Evolutionary conservation across 2,797 vertebrate genomes (phyloP).

Genomic region (Helicolenus hilgendorfi): DNA sequence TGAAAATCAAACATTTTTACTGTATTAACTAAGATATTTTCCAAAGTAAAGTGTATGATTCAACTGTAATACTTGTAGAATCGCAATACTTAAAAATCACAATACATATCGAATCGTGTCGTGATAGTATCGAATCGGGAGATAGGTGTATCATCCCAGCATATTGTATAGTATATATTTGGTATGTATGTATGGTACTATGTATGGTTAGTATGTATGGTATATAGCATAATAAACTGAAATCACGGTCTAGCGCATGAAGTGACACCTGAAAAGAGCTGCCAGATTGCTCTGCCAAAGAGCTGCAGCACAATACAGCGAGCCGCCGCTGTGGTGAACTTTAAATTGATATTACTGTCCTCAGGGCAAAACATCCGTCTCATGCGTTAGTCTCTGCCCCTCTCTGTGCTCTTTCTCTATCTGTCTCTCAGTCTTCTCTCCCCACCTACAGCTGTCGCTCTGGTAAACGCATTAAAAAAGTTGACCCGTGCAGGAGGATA

Average conservation of each 20-base stretch:
- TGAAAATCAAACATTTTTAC: too few species aligned
- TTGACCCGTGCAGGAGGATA: constrained; percentile 51
- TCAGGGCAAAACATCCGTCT: constrained; percentile 54
- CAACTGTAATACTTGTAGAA: too few species aligned
- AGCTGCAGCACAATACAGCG: constrained; percentile 31
- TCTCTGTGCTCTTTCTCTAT: neutral
- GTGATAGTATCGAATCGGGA: too few species aligned
- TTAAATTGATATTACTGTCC: constrained; percentile 71
- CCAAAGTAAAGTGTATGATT: too few species aligned
- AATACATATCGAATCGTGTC: too few species aligned
- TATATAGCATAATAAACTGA: constrained; percentile 1
- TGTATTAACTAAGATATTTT: too few species aligned
- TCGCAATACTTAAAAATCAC: too few species aligned
- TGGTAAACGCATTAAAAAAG: constrained; percentile 34
- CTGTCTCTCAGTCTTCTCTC: neutral
- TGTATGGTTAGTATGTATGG: too few species aligned
- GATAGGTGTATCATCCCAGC: too few species aligned
- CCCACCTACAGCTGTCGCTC: constrained; percentile 41
- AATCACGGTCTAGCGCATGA: neutral
- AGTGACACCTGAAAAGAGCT: constrained; percentile 23
- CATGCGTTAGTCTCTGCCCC: constrained; percentile 18
- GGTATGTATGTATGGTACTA: too few species aligned
- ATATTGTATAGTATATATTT: too few species aligned
- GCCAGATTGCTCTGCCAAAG: neutral
- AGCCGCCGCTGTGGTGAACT: constrained; percentile 37